Evolutionary conservation across 2,113 vertebrate genomes (phyloP), one percentile per base, ranked within the genome.

Genomic region (Variabilichromis moorii): DNA sequence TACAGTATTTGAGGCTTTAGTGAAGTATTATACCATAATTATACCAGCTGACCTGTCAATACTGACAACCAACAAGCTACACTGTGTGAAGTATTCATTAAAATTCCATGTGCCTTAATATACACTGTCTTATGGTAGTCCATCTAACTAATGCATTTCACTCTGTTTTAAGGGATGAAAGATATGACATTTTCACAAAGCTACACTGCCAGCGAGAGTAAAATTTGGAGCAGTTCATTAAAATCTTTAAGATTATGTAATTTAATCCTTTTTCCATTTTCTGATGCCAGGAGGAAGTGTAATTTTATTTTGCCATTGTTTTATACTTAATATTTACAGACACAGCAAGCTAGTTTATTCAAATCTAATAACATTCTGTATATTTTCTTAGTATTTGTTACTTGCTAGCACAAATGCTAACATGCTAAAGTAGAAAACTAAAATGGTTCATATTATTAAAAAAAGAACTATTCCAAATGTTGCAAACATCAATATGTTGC

Each of bases 71-170:
- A 28, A 59, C 55, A 59, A 59, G 55, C 24, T 28, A 59, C 24
- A 9, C 7, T 28, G 24, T 59, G 55, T 59, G 14, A 59, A 28
- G 26, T 28, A 59, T 1, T 59, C 55, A 28, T 28, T 16, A 59
- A 19, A 61, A 61, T 10, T 19, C 57, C 28, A 19, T 19, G 59
- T 63, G 31, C 31, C 2, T 26, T 24, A 42, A 71, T 61, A 66
- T 66, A n/a, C 61, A 17, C 10, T 12, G 17, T 8, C 7, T 26
- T 68, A 68, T 40, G 35, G 35, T 40, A 68, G 35, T 21, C 3
- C 35, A 21, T 37, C 1, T 68, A 21, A 1, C n/a, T 40, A 0
- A 40, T 40, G 10, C 4, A 68, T 68, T 68, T 40, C 6, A 68
- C 3, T 68, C 33, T 68, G 19, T 21, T 37, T 68, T 68, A 68